These are phyloP conservation scores for Tigriopus japonicus DNA, from an alignment of 1,140 invertebrate genomes.

Conservation along the genomic window DNA sequence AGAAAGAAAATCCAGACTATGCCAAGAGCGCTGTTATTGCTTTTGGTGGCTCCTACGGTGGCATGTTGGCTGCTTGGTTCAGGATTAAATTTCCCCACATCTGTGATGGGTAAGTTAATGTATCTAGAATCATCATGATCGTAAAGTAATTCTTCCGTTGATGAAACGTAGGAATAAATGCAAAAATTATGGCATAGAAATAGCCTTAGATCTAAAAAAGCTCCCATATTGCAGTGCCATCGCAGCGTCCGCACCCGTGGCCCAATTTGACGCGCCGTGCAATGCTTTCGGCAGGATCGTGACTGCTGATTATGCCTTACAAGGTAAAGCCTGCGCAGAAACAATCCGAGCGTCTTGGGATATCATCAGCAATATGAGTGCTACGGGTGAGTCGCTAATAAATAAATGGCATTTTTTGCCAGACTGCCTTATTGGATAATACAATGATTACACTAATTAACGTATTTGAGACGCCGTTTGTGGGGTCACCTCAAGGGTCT, in stretches of 20 bases:
- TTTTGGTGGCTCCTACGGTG: slow-evolving; percentile 79
- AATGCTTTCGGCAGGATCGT: slow-evolving; percentile 54
- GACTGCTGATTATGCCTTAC: slow-evolving; percentile 47
- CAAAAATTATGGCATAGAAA: no score
- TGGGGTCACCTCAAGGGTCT: no score
- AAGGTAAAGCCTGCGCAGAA: slow-evolving; percentile 37
- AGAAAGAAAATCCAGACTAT: slow-evolving; percentile 26
- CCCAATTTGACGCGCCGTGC: slow-evolving; percentile 68
- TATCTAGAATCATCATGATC: no score
- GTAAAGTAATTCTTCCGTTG: no score
- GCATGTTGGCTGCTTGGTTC: slow-evolving; percentile 89
- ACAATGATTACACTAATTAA: no score
- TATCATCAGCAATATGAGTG: slow-evolving; percentile 38
- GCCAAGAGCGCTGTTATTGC: slow-evolving; percentile 53
- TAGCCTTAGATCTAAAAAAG: no score
- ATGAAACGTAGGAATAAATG: no score
- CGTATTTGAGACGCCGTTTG: no score
- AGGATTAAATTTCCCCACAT: slow-evolving; percentile 88
- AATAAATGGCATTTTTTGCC: no score
- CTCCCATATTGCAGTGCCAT: slow-evolving; percentile 48
- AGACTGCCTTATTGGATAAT: no score
- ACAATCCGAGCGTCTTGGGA: slow-evolving; percentile 61
- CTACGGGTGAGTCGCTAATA: slow-evolving; percentile 26
- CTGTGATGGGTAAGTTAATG: slow-evolving; percentile 42
- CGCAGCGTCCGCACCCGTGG: slow-evolving; percentile 82